These are phyloP conservation scores for Ariopsis seemanni DNA, from an alignment of 2,113 vertebrate genomes.

Conservation along the genomic window DNA sequence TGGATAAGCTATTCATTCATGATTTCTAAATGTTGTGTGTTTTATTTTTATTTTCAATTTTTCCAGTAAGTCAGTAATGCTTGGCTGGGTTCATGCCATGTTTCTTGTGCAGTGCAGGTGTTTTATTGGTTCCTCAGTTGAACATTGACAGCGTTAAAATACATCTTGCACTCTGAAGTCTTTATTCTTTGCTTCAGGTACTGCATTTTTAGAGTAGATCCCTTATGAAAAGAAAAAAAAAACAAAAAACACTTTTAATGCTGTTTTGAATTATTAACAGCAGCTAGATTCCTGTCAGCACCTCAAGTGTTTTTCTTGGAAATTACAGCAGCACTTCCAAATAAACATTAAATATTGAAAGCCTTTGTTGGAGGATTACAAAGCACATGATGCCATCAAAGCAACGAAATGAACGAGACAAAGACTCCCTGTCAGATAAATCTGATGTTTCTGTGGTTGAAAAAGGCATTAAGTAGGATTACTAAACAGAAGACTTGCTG, in stretches of 20 bases:
- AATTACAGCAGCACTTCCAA: conserved; percentile 17
- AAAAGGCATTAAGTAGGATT: conserved; percentile 34
- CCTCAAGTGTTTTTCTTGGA: conserved; percentile 35
- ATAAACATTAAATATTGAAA: conserved; percentile 47
- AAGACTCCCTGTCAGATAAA: conserved; percentile 14
- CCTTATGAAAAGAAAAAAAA: conserved; percentile 10
- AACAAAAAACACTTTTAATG: conserved; percentile 33
- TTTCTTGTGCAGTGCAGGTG: background rate
- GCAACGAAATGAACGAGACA: conserved; percentile 23
- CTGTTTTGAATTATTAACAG: conserved; percentile 36
- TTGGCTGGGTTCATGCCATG: background rate
- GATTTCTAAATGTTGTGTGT: too few relatives aligned
- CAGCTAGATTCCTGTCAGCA: conserved; percentile 27
- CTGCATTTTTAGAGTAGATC: conserved; percentile 4
- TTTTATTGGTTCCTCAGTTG: background rate
- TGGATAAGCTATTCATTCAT: too few relatives aligned
- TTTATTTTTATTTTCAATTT: background rate
- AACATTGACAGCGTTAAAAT: background rate
- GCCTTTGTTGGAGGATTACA: conserved; percentile 30
- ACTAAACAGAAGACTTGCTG: conserved; percentile 6
- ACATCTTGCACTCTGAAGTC: background rate
- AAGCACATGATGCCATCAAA: conserved; percentile 24
- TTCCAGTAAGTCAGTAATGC: background rate
- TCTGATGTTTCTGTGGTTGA: background rate
- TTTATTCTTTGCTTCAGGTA: background rate